These are phyloP conservation scores for Ophioderma brevispina DNA, from an alignment of 35 echinoderm and acorn worm species.

Conservation along the genomic window DNA sequence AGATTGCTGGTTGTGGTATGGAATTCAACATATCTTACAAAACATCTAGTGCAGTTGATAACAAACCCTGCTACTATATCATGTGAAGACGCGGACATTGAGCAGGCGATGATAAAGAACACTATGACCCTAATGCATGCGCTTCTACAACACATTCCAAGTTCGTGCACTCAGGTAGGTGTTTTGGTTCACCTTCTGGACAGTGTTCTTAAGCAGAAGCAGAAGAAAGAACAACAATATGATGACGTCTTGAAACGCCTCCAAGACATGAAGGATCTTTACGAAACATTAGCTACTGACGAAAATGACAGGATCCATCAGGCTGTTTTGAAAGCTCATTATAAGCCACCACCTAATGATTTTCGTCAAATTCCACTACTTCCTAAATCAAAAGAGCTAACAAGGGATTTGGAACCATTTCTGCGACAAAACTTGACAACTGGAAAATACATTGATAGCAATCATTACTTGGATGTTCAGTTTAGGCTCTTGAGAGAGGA, in stretches of 20 bases:
- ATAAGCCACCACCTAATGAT: slow-evolving; percentile 69
- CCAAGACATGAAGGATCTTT: background rate
- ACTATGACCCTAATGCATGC: background rate
- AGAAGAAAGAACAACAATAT: slow-evolving; percentile 33
- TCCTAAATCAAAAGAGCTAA: slow-evolving; percentile 30
- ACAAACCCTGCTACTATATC: background rate
- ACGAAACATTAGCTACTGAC: slow-evolving; percentile 23
- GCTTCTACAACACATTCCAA: slow-evolving; percentile 30
- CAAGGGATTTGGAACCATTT: slow-evolving; percentile 22
- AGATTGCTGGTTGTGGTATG: slow-evolving; percentile 37
- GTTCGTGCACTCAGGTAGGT: slow-evolving; percentile 30
- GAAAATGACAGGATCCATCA: background rate
- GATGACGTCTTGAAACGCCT: background rate
- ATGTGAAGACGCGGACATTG: no score
- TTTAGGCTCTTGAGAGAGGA: slow-evolving; percentile 67
- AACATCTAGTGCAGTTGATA: slow-evolving; percentile 36
- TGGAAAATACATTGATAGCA: slow-evolving; percentile 24
- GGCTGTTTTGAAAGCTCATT: background rate
- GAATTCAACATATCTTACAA: slow-evolving; percentile 19
- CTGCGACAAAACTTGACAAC: slow-evolving; percentile 58
- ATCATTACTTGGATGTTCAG: slow-evolving; percentile 77
- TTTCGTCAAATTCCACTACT: slow-evolving; percentile 64
- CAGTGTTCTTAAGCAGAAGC: background rate
- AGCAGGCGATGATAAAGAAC: background rate
- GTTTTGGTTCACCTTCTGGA: slow-evolving; percentile 21